Conservation (phyloP, 2,797 vertebrate genomes). For the Ceryle rudis region DNA sequence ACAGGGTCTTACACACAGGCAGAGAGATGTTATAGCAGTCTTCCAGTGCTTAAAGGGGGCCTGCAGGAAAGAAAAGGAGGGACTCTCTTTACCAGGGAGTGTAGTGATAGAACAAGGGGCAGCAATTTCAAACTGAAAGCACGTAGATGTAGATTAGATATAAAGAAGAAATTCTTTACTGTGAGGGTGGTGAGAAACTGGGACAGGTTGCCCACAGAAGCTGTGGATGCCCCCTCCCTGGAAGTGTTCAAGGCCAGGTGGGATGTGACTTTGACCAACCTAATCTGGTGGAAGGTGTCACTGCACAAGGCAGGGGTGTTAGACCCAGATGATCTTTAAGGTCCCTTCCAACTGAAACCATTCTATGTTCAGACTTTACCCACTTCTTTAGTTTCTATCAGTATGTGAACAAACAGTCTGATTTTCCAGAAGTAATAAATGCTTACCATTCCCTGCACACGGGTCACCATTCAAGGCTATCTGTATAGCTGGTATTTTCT, state of each 20-base stretch:
- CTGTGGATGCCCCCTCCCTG: neutral
- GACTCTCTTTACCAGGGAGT: neutral
- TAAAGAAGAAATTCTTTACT: neutral
- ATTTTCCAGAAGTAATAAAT: neutral
- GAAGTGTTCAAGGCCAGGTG: neutral
- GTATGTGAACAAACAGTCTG: neutral
- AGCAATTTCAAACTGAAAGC: neutral
- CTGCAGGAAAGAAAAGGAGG: neutral
- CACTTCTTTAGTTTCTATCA: neutral
- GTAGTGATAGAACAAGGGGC: neutral
- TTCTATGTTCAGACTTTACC: neutral
- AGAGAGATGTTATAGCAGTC: neutral
- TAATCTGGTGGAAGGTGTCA: neutral
- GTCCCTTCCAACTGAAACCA: neutral
- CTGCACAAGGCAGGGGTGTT: neutral
- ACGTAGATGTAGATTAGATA: neutral
- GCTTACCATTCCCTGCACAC: neutral
- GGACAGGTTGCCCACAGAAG: neutral
- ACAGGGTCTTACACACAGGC: neutral
- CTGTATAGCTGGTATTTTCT: neutral
- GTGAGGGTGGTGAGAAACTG: neutral
- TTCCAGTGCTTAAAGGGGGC: neutral
- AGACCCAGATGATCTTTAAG: neutral
- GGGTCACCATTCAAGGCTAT: fast-evolving
- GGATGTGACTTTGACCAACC: neutral